Conservation (phyloP, 2,888 invertebrate species). For the Imbricaverruca yamaguchii region DNA sequence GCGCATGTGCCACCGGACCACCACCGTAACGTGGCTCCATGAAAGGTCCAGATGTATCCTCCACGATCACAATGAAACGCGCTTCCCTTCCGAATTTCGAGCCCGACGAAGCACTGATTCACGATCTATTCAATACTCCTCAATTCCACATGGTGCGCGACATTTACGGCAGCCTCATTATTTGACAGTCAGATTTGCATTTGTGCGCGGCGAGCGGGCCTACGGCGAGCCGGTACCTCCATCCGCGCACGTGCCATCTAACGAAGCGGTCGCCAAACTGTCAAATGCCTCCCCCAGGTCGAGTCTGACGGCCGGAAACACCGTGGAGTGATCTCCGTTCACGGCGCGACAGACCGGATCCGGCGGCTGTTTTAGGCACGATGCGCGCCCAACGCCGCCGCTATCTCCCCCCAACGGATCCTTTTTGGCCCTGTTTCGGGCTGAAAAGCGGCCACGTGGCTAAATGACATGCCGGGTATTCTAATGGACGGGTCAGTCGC, state of each 20-base stretch:
- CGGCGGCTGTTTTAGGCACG: not conserved
- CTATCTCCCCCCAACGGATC: not conserved
- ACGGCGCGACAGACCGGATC: not conserved
- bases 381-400: not conserved
- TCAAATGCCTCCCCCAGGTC: not conserved
- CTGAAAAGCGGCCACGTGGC: slow-evolving; percentile 9
- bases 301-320: not conserved
- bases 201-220: not conserved
- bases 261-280: not conserved
- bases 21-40: not conserved
- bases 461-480: slow-evolving; percentile 8
- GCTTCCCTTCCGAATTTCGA: not conserved
- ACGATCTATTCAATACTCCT: not conserved
- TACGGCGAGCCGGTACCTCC: not conserved
- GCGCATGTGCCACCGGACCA: not conserved
- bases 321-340: not conserved
- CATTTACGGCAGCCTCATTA: not conserved
- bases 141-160: not conserved
- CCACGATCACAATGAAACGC: not conserved
- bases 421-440: not conserved
- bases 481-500: slow-evolving; percentile 14
- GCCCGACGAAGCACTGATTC: not conserved
- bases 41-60: not conserved
- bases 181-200: not conserved
- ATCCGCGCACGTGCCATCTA: not conserved